Evolutionary conservation across 2,797 vertebrate species (phyloP).

Genomic region (Varecia variegata): DNA sequence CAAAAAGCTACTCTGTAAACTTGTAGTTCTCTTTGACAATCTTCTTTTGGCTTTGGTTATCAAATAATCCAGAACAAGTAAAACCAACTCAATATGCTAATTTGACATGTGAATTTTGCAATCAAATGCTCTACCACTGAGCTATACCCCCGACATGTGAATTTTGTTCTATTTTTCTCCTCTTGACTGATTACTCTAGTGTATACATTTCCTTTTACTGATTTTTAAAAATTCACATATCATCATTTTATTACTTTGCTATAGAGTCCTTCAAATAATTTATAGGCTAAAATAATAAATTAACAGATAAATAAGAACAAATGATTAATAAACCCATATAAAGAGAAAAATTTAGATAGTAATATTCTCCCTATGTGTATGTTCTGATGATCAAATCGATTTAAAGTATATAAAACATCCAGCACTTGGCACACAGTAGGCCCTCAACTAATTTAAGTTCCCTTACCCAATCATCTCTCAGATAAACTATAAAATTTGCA

Average conservation of each 20-base stretch:
- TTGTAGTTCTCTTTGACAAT: neutral
- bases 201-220: slow-evolving; percentile 8
- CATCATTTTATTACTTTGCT: slow-evolving; percentile 3
- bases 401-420: neutral
- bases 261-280: neutral
- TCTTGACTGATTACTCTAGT: slow-evolving; percentile 1
- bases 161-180: slow-evolving; percentile 10
- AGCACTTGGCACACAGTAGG: neutral
- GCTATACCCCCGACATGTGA: too few species aligned
- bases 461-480: neutral
- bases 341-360: neutral
- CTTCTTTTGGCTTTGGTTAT: neutral
- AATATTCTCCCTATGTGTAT: neutral
- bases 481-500: neutral
- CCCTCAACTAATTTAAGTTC: neutral
- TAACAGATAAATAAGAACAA: neutral
- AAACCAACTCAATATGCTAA: neutral
- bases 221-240: neutral
- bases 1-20: neutral
- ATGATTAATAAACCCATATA: neutral
- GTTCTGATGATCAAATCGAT: neutral
- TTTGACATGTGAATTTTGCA: neutral
- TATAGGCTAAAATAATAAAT: neutral
- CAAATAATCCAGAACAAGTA: neutral
- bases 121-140: too few species aligned